Evolutionary conservation across 2,113 vertebrate species (phyloP).

Genomic region (Protobothrops flavoviridis): DNA sequence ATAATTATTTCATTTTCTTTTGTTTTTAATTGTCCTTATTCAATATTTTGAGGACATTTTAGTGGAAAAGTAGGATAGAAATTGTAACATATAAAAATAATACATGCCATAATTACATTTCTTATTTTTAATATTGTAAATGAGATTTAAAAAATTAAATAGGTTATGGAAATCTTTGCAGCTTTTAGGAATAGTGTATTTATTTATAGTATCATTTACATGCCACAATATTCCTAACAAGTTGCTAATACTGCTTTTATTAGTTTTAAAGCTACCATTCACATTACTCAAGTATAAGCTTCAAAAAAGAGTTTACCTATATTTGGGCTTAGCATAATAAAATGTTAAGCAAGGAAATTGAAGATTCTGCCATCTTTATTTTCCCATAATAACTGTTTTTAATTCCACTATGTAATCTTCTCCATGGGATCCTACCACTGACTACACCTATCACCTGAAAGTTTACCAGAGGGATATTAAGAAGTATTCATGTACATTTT

Average conservation of each 20-base stretch:
- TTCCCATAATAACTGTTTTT: background rate
- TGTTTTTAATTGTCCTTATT: background rate
- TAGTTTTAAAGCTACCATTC: background rate
- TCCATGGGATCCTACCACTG: background rate
- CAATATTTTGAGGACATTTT: background rate
- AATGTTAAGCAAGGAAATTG: background rate
- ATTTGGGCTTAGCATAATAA: background rate
- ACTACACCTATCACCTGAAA: background rate
- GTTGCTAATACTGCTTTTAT: background rate
- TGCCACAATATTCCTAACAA: background rate
- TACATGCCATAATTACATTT: background rate
- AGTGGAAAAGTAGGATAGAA: background rate
- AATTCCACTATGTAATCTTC: background rate
- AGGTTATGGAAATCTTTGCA: background rate
- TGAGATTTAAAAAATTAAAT: background rate
- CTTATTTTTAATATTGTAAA: background rate
- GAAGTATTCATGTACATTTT: background rate
- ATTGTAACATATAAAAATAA: background rate
- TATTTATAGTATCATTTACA: background rate
- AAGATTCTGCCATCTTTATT: background rate
- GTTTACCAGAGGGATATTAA: background rate
- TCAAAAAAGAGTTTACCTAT: background rate
- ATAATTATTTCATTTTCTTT: background rate
- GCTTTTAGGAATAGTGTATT: background rate
- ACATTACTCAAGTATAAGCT: background rate